Evolutionary conservation across 2,113 vertebrate species (phyloP).

Genomic region (Pyxicephalus adspersus): DNA sequence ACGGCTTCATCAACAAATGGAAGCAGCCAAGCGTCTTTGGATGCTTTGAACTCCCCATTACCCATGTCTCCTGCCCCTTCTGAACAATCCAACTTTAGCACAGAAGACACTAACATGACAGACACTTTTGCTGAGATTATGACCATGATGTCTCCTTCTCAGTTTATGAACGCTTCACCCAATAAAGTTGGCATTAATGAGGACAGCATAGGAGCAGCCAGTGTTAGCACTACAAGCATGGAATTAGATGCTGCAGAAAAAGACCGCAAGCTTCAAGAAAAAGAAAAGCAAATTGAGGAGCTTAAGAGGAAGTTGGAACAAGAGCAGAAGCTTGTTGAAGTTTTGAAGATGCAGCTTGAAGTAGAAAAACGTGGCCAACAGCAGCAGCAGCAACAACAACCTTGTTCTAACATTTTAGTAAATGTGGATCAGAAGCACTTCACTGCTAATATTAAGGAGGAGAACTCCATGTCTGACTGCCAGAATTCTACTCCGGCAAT

Average conservation of each 20-base stretch:
- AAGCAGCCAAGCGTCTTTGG: slow-evolving; percentile 61
- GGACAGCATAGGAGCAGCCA: slow-evolving; percentile 65
- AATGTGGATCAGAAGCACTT: slow-evolving; percentile 63
- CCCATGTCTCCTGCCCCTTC: slow-evolving; percentile 81
- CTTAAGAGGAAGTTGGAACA: slow-evolving; percentile 93
- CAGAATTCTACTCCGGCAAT: slow-evolving; percentile 66
- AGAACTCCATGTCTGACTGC: slow-evolving; percentile 68
- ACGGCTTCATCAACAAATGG: slow-evolving; percentile 59
- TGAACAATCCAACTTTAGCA: slow-evolving; percentile 78
- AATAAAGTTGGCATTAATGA: slow-evolving; percentile 64
- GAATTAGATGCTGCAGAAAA: slow-evolving; percentile 79
- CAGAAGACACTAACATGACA: slow-evolving; percentile 75
- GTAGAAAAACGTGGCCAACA: slow-evolving; percentile 87
- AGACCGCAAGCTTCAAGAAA: slow-evolving; percentile 91
- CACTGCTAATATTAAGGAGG: slow-evolving; percentile 68
- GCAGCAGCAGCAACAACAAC: no score
- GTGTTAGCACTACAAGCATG: slow-evolving; percentile 62
- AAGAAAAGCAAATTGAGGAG: slow-evolving; percentile 94
- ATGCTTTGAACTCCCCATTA: slow-evolving; percentile 76
- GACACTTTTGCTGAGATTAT: slow-evolving; percentile 76
- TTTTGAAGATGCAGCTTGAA: slow-evolving; percentile 94
- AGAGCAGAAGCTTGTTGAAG: slow-evolving; percentile 94
- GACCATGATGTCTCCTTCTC: slow-evolving; percentile 71
- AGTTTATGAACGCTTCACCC: slow-evolving; percentile 70
- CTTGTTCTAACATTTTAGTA: slow-evolving; percentile 34